Conservation (phyloP, 2,797 vertebrate species). For the Petrocephalus sullivani region DNA sequence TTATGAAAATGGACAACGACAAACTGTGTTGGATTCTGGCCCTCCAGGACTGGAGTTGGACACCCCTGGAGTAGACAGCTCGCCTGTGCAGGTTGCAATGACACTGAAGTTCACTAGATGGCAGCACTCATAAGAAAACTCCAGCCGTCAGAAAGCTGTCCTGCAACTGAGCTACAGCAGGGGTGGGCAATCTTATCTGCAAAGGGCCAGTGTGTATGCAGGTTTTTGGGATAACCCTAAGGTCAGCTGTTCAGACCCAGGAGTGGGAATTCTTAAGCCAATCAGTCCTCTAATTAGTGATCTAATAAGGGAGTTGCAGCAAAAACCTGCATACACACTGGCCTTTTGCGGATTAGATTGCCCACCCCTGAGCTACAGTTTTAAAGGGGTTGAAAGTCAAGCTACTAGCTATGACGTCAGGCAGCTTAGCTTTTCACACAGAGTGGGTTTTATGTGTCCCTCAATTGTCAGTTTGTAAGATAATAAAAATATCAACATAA, state of each 20-base stretch:
- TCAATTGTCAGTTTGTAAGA: neutral
- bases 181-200: no score
- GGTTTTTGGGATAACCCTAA: no score
- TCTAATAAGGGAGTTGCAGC: no score
- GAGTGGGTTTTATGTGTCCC: neutral
- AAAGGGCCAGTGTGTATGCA: no score
- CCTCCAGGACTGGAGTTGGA: no score
- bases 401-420: neutral
- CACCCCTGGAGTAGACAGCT: neutral
- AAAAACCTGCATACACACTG: no score
- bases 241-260: no score
- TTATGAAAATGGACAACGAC: neutral
- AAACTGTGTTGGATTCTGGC: neutral
- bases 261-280: no score
- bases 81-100: neutral
- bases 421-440: neutral
- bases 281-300: no score
- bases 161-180: neutral
- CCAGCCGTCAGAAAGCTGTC: neutral
- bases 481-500: neutral
- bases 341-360: no score
- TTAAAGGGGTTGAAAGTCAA: neutral
- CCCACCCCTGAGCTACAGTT: neutral
- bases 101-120: constrained; percentile 57
- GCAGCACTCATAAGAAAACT: constrained; percentile 56